phyloP scores from a whole-genome alignment of 2,113 vertebrate genomes.

The Odocoileus virginianus region DNA sequence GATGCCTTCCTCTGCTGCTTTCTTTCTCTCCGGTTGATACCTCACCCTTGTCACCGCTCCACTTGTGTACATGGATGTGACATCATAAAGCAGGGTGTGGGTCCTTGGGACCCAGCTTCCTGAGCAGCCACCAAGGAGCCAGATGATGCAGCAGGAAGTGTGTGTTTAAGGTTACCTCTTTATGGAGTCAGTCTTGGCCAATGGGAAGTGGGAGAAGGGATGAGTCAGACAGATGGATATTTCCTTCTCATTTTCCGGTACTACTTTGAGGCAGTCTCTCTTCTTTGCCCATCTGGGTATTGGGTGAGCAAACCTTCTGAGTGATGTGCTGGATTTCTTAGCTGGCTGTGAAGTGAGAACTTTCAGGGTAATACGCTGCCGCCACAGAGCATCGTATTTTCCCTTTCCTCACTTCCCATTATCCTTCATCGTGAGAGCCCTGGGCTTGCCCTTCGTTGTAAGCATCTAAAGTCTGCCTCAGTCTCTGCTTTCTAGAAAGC shows the following conservation, averaged over 20 bases:
- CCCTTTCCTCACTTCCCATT: not conserved
- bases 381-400: fast-evolving
- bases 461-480: not conserved
- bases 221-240: not conserved
- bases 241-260: not conserved
- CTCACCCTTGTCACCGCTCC: not conserved
- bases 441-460: not conserved
- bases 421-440: not conserved
- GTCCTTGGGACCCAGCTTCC: not conserved
- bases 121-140: not conserved
- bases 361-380: not conserved
- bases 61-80: not conserved
- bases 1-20: not conserved
- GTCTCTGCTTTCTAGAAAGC: not conserved
- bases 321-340: not conserved
- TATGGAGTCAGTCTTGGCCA: not conserved
- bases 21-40: not conserved
- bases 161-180: no score
- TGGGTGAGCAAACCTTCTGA: not conserved
- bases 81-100: not conserved
- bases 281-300: not conserved
- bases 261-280: not conserved
- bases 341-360: not conserved
- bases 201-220: not conserved
- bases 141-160: fast-evolving